Evolutionary conservation across 1,140 invertebrate species (phyloP), one percentile per base, ranked within the genome.

Genomic region (Diuraphis noxia): DNA sequence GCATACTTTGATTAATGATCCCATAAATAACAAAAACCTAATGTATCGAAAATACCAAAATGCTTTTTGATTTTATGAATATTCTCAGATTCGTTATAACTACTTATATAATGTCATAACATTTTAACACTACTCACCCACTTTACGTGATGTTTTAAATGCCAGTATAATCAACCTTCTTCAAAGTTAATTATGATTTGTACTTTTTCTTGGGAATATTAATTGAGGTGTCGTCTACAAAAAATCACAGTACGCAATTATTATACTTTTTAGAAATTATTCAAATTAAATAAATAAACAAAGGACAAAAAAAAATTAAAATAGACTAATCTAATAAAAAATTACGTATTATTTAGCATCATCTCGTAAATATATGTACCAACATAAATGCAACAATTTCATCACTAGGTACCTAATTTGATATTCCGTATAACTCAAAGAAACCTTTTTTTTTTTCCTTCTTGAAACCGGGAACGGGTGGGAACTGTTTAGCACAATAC

Each of bases 101-200:
- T 72, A n/a, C n/a, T n/a, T n/a, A n/a, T n/a, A 72, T 17, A 72
- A 7, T n/a, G 19, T n/a, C n/a, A n/a, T n/a, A 72, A 72, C 34
- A 72, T 72, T 72, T 72, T n/a, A 34, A 72, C 1, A 72, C 13
- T 72, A n/a, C n/a, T 72, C 30, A 17, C 13, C 25, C 9, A 63
- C 9, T 63, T 63, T 63, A 63, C 30, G 13, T 34, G 13, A n/a
- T 17, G 13, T 72, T 63, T 72, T 72, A 72, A 72, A 72, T 72
- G 13, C 13, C 56, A 72, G 30, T 72, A 17, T 72, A 72, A n/a
- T 72, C 30, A 72, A 72, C n/a, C 56, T 72, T 34, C 30, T 72
- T 72, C 56, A 72, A 72, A 72, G 56, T 72, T 72, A 72, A 72
- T 72, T 72, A 72, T n/a, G n/a, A 72, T 72, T 72, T 72, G 30